phyloP scores from a whole-genome alignment of 2,888 invertebrate species.

The Tenthredo mesomela region DNA sequence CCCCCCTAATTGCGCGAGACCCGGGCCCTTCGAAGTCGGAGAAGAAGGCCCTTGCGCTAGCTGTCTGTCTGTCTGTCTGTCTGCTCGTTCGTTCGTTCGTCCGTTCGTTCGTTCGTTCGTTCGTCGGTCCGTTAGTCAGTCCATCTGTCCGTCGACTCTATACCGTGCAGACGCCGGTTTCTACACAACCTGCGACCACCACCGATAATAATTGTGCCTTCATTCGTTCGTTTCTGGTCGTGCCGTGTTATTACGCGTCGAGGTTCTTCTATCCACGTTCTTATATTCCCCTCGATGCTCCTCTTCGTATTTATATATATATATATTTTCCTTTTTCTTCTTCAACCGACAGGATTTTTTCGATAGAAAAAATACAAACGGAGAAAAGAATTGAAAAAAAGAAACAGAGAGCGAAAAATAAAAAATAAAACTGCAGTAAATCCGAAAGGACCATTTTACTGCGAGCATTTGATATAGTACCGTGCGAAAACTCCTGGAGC shows the following conservation, averaged over 20 bases:
- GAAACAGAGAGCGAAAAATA: no score
- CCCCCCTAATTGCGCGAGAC: conserved; percentile 74
- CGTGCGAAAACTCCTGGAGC: background rate
- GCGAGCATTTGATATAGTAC: background rate
- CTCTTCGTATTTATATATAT: conserved; percentile 54
- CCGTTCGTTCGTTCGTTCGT: conserved; percentile 1
- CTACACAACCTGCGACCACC: conserved; percentile 61
- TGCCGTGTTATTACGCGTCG: conserved; percentile 72
- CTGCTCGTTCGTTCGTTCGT: background rate
- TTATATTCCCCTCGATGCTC: conserved; percentile 72
- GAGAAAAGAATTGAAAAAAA: background rate
- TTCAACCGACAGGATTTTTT: background rate
- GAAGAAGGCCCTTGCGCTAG: conserved; percentile 47
- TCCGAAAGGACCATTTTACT: background rate
- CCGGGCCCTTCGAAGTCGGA: conserved; percentile 61
- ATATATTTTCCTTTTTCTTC: background rate
- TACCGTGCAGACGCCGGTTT: conserved; percentile 39
- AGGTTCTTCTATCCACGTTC: conserved; percentile 61
- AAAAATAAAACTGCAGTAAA: background rate
- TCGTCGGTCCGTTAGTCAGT: conserved; percentile 39
- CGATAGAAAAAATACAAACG: background rate
- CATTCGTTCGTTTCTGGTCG: conserved; percentile 72
- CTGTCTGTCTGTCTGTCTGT: conserved; percentile 41
- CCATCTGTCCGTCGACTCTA: conserved; percentile 45
- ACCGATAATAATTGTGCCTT: conserved; percentile 68